Evolutionary conservation across 2,113 vertebrate species (phyloP).

Genomic region (Ahaetulla prasina): DNA sequence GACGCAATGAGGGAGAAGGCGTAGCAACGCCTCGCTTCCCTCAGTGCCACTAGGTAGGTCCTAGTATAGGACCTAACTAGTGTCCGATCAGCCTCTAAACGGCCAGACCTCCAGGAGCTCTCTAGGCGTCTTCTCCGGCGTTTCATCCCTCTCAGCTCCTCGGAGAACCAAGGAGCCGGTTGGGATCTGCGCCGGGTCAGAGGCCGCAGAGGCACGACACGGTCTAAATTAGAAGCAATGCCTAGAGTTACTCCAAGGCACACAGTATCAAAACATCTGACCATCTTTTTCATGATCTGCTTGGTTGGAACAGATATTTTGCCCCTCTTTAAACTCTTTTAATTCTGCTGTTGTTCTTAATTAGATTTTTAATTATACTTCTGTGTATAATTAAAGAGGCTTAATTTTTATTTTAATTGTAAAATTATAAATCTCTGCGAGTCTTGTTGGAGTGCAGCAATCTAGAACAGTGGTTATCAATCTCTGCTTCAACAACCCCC

Average conservation of each 20-base stretch:
- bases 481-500: not conserved
- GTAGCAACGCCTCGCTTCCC: too few relatives aligned
- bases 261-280: not conserved
- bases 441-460: not conserved
- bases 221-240: conserved; percentile 37
- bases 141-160: too few relatives aligned
- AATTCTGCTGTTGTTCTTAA: not conserved
- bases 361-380: not conserved
- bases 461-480: not conserved
- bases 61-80: too few relatives aligned
- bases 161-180: too few relatives aligned
- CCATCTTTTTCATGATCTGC: not conserved
- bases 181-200: too few relatives aligned
- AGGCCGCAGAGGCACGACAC: too few relatives aligned
- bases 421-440: not conserved
- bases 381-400: not conserved
- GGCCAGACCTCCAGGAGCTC: too few relatives aligned
- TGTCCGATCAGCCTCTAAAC: too few relatives aligned
- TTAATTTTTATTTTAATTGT: not conserved
- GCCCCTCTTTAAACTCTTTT: not conserved
- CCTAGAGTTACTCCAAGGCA: not conserved
- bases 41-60: too few relatives aligned
- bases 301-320: not conserved
- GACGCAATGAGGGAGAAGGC: too few relatives aligned
- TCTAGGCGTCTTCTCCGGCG: too few relatives aligned